Evolutionary conservation across 1,140 invertebrate genomes (phyloP).

Genomic region (Halesus radiatus): DNA sequence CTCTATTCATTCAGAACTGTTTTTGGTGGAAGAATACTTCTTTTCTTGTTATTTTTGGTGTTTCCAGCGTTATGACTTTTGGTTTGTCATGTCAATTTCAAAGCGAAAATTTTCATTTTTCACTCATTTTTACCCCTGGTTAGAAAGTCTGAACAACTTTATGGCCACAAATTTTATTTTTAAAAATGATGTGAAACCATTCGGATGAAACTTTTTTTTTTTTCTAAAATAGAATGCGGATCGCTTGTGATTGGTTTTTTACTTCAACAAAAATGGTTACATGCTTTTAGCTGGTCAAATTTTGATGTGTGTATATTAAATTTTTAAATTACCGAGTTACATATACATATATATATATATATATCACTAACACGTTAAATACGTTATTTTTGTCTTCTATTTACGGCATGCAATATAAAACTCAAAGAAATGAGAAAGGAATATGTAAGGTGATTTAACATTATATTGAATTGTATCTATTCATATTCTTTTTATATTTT

Average conservation of each 20-base stretch:
- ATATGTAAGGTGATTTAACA: conserved; percentile 18
- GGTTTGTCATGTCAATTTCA: conserved; percentile 28
- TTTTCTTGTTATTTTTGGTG: conserved; percentile 28
- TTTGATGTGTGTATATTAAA: conserved; percentile 45
- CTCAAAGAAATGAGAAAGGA: conserved; percentile 38
- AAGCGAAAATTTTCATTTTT: not conserved
- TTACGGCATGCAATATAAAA: conserved; percentile 27
- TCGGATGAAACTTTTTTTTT: not conserved
- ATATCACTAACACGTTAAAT: conserved; percentile 21
- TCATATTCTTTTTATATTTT: not conserved
- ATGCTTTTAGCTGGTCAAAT: conserved; percentile 30
- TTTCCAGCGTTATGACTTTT: conserved; percentile 47
- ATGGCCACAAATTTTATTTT: conserved; percentile 20
- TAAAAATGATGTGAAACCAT: conserved; percentile 4
- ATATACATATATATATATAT: no score
- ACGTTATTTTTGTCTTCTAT: not conserved
- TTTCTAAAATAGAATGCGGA: conserved; percentile 33
- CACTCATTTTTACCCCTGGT: not conserved
- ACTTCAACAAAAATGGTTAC: conserved; percentile 58
- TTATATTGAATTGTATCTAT: no score
- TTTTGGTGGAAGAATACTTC: conserved; percentile 33
- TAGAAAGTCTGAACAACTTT: conserved; percentile 2
- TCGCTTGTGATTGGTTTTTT: conserved; percentile 69
- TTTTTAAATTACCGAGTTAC: not conserved
- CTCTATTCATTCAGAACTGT: conserved; percentile 16